Evolutionary conservation across 2,797 vertebrate species (phyloP), one percentile per base, ranked within the genome.

Genomic region (Helarctos malayanus): DNA sequence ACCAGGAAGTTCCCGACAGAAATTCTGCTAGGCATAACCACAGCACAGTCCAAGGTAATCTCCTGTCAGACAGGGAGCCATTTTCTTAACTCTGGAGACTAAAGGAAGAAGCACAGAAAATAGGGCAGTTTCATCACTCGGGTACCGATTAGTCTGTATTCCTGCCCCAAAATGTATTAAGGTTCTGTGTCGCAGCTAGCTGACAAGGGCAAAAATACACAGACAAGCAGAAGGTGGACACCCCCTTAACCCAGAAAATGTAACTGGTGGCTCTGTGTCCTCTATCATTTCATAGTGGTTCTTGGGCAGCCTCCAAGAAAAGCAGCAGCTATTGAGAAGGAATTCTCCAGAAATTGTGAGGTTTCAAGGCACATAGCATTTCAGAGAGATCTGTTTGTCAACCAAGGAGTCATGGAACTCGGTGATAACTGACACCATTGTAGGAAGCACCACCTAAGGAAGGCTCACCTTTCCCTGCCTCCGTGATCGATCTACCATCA

Each of bases 51-150:
- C 11, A 8, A 89, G 54, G 47, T 54, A 13, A 49, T 52, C 85
- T 78, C 65, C 78, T n/a, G 32, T 49, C 49, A 73, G n/a, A 82
- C 32, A 89, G 32, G 38, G 25, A 69, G 25, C 35, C 59, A 10
- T 88, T 75, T 91, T 89, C 56, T 83, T 38, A 49, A 83, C 73
- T 59, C 41, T 73, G n/a, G 82, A 76, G 89, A 87, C 45, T 41
- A 49, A 65, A 13, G 13, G 65, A 83, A n/a, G 61, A 89, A 75
- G 54, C 35, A 56, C 8, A 87, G 27, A 83, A 84, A 94, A 71
- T 0, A 81, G 32, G 87, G 29, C 41, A 32, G 27, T 32, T 45
- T 80, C 32, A 49, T 87, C 56, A 78, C 32, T 78, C n/a, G 47
- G n/a, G 25, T 56, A 69, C n/a, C 0, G 3, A 35, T 38, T 32